Base-by-base conservation (phyloP, 2,113 vertebrate genomes). In the Steatornis caripensis region DNA sequence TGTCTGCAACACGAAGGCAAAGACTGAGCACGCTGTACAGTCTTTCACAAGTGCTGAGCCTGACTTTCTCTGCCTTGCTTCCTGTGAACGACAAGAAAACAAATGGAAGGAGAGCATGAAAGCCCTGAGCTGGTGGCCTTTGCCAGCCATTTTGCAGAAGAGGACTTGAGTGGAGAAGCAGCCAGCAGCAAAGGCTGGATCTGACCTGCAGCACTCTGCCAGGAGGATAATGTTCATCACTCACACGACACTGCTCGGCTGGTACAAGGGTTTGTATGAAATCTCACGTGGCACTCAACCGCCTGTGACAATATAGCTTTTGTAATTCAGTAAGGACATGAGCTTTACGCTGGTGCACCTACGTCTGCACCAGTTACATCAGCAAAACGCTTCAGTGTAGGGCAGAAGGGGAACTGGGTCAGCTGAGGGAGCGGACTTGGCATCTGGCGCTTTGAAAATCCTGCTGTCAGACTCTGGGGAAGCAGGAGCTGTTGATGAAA, bases 1-100 rank as follows among this genome's bases (percentile, higher is more conserved):
- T 32, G 8, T 45, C 66, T 64, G 39, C 57, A 71, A 61, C 30
- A 80, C 46, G 34, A 70, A 72, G n/a, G 41, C 46, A 65, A 83
- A 24, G 0, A 0, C 24, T 27, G n/a, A 91, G 45, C 22, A 29
- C 17, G 3, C 12, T 19, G 11, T 24, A 27, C 1, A n/a, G 12
- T 6, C 32, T 54, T 41, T 32, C 64, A 58, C n/a, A 46, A 49
- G 64, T 2, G 3, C 22, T 20, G 11, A 66, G 51, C 57, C 45
- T 54, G 30, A 66, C 11, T 49, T 74, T 30, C n/a, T 22, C 26
- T 62, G 29, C 26, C 60, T 81, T 46, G 51, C 9, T 58, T 32
- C 37, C 30, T 54, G 5, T 45, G n/a, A 87, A 37, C 8, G 46
- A 81, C 19, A 90, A 80, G 39, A 76, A 60, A 79, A 86, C 15